These are phyloP conservation scores for Daboia siamensis DNA, from an alignment of 2,113 vertebrate genomes.

Conservation along the genomic window DNA sequence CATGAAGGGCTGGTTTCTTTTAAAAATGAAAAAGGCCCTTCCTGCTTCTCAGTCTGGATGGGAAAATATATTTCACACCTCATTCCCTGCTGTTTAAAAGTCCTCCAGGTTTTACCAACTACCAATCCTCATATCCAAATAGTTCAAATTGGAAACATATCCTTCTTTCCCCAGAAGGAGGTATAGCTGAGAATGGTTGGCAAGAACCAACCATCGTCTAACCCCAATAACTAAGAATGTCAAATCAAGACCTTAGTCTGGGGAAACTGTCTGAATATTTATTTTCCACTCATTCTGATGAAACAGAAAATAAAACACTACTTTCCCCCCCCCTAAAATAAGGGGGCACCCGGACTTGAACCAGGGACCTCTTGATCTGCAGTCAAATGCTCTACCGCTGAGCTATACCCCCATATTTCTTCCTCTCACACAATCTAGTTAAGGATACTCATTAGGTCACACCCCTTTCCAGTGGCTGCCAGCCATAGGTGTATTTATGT, in stretches of 20 bases:
- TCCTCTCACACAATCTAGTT: background rate
- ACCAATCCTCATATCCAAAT: background rate
- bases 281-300: background rate
- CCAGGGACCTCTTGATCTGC: conserved; percentile 39
- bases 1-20: background rate
- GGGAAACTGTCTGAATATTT: background rate
- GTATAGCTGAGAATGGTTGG: background rate
- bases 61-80: background rate
- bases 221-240: background rate
- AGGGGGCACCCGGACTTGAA: conserved; percentile 38
- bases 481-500: background rate
- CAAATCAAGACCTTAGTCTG: background rate
- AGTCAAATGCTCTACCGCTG: conserved; percentile 38
- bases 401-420: conserved; percentile 12
- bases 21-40: background rate
- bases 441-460: conserved; percentile 10
- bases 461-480: background rate
- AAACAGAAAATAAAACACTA: background rate
- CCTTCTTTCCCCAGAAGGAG: background rate
- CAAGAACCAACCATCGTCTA: background rate
- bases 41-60: background rate
- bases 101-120: background rate
- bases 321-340: background rate
- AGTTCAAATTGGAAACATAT: background rate
- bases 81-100: background rate